Conservation (phyloP, 2,888 invertebrate species). For the Ophioninae sp. region DNA sequence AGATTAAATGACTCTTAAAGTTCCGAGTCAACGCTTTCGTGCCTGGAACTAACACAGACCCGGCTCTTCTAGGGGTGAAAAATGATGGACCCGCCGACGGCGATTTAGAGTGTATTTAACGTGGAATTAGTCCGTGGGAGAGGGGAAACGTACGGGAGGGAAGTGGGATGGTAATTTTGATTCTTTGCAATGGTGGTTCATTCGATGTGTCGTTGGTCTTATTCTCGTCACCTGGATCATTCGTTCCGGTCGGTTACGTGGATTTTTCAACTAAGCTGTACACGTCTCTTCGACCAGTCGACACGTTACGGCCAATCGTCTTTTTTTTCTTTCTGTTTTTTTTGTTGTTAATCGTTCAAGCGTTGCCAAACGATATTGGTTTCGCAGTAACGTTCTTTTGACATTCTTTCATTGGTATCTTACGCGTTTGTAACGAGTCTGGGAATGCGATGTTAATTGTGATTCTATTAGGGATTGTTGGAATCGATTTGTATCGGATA, state of each 20-base stretch:
- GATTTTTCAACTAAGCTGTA: not conserved
- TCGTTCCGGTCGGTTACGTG: not conserved
- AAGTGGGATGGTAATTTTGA: slow-evolving; percentile 22
- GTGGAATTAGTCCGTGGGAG: slow-evolving; percentile 69
- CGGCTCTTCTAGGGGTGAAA: slow-evolving; percentile 30
- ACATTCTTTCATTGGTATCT: slow-evolving; percentile 21
- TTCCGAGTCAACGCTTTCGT: slow-evolving; percentile 64
- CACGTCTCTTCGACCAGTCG: slow-evolving; percentile 33
- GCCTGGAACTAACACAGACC: slow-evolving; percentile 40
- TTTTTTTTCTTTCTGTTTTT: slow-evolving; percentile 2
- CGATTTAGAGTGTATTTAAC: slow-evolving; percentile 76
- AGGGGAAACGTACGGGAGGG: slow-evolving; percentile 20
- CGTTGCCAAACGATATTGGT: slow-evolving; percentile 39
- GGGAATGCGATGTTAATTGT: not conserved
- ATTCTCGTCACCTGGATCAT: slow-evolving; percentile 64
- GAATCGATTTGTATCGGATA: not conserved
- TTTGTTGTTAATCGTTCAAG: slow-evolving; percentile 39
- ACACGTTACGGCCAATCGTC: slow-evolving; percentile 32
- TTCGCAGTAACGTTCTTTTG: not conserved
- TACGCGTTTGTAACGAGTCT: slow-evolving; percentile 14
- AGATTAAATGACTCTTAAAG: slow-evolving; percentile 68
- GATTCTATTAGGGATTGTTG: not conserved
- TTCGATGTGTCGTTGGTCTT: slow-evolving; percentile 28
- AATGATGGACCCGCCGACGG: slow-evolving; percentile 68
- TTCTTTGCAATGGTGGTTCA: slow-evolving; percentile 22